These are phyloP conservation scores for Xiphorhynchus erythropygius DNA, from an alignment of 2,797 vertebrate genomes.

Conservation along the genomic window DNA sequence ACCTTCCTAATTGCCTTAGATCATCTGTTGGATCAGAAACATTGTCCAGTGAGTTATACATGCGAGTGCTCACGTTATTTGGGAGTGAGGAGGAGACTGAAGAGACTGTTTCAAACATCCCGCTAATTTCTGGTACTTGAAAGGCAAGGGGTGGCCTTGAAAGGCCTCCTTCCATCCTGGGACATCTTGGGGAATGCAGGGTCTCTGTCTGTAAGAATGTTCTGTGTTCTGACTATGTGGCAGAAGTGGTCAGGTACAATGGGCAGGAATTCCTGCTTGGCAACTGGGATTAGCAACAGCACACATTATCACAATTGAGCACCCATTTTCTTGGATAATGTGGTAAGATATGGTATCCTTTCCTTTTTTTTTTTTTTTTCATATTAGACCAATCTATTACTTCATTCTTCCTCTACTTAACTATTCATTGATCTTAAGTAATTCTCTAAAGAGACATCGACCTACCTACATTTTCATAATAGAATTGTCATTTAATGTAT, in stretches of 20 bases:
- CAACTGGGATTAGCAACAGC: background rate
- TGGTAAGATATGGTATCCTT: fast-evolving
- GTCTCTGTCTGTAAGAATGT: background rate
- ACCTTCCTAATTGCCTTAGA: background rate
- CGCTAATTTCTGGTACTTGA: background rate
- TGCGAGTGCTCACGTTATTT: background rate
- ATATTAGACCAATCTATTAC: background rate
- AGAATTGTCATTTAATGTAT: background rate
- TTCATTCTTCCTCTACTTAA: background rate
- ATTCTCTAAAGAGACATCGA: background rate
- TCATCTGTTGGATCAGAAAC: background rate
- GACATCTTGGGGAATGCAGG: background rate
- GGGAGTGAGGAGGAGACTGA: background rate
- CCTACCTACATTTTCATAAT: background rate
- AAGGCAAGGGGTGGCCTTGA: background rate
- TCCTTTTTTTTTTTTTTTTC: background rate
- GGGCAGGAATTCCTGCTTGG: background rate
- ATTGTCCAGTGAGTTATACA: background rate
- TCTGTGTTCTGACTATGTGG: background rate
- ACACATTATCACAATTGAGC: background rate
- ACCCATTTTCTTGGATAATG: background rate
- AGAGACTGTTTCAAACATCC: background rate
- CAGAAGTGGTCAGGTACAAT: background rate
- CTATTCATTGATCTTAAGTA: background rate
- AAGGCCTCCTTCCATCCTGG: background rate